Evolutionary conservation across 2,113 vertebrate genomes (phyloP), one percentile per base, ranked within the genome.

Genomic region (Aspiorhynchus laticeps): DNA sequence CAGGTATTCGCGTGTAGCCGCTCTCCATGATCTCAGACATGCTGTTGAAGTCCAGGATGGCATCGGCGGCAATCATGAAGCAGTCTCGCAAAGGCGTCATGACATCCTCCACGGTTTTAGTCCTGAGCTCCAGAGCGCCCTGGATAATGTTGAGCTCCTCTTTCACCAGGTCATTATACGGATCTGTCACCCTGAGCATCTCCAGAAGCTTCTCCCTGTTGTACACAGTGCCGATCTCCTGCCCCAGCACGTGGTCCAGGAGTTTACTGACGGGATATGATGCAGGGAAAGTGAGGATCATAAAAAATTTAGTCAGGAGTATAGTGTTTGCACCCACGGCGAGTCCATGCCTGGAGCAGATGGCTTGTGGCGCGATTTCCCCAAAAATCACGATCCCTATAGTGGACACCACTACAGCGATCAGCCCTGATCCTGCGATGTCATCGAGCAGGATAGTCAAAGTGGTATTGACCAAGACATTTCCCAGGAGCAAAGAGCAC

Each of bases 21-120:
- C 89, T 90, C 63, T 89, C 89, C 89, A 90, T 90, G 86, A 90
- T 90, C 84, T 90, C 88, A 31, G 89, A 90, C 89, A 90, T 90
- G 86, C 86, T 90, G 71, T 56, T 89, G 43, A 90, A 90, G 48
- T 90, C 89, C 5, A 90, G 86, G 71, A 86, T 80, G 4, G 84
- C 90, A 63, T 90, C 90, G 19, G 84, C 81, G 5, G 90, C 73
- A 3, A 90, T 90, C 89, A 90, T 90, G 82, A 90, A 90, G 81
- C 89, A 90, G 85, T 90, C 90, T 61, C 86, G 86, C 28, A 90
- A 78, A 11, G 90, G 90, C 4, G 90, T 89, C 90, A 90, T 90
- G 46, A 90, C 90, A 73, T 90, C 90, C 88, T 90, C 90, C 11
- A 90, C 90, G 5, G 90, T 90, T 86, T 90, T 90, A 84, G 84